phyloP scores from a whole-genome alignment of 2,797 vertebrate species.

The Amblyopsis hoosieri region DNA sequence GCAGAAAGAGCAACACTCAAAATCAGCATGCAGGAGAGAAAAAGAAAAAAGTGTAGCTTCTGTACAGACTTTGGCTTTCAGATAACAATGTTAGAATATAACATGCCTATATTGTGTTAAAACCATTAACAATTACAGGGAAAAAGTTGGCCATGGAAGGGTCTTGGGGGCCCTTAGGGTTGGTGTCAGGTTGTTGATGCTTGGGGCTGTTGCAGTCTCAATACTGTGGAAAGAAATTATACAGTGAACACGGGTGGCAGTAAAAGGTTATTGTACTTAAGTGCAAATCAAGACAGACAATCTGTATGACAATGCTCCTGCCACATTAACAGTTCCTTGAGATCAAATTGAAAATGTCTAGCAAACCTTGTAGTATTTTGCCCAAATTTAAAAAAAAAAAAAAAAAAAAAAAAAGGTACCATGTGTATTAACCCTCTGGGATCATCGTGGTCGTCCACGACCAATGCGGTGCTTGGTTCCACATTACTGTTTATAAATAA shows the following conservation, averaged over 20 bases:
- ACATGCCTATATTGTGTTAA: neutral
- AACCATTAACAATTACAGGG: slow-evolving; percentile 21
- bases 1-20: neutral
- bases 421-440: too few relatives aligned
- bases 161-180: slow-evolving; percentile 72
- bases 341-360: too few relatives aligned
- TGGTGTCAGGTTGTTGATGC: slow-evolving; percentile 50
- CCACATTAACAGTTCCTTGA: too few relatives aligned
- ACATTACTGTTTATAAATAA: too few relatives aligned
- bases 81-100: neutral
- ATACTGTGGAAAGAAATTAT: slow-evolving; percentile 24
- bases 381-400: too few relatives aligned
- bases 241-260: too few relatives aligned
- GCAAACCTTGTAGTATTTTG: too few relatives aligned
- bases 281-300: neutral
- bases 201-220: neutral
- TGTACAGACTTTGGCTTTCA: neutral
- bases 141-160: slow-evolving; percentile 73
- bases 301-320: too few relatives aligned
- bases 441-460: too few relatives aligned
- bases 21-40: neutral
- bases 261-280: neutral
- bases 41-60: neutral
- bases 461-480: too few relatives aligned
- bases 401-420: too few relatives aligned